Conservation (phyloP, 1,140 invertebrate genomes). For the Lysiphlebus fabarum region DNA sequence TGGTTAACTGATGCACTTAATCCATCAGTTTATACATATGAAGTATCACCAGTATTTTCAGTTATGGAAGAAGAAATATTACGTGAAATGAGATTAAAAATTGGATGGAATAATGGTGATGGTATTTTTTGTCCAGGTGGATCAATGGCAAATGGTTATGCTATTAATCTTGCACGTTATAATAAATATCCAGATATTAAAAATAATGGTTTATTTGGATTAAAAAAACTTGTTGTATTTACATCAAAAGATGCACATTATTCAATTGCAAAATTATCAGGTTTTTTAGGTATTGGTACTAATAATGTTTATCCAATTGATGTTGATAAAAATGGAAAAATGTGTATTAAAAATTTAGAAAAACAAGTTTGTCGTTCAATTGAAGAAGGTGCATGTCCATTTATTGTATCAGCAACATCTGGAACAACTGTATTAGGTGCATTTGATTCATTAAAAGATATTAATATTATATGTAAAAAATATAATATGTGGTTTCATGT, state of each 20-base stretch:
- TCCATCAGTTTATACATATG: slow-evolving; percentile 85
- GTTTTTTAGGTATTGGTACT: slow-evolving; percentile 74
- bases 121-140: slow-evolving; percentile 95
- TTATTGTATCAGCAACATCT: slow-evolving; percentile 88
- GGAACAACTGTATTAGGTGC: slow-evolving; percentile 84
- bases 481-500: slow-evolving; percentile 91
- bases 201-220: slow-evolving; percentile 66
- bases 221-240: slow-evolving; percentile 71
- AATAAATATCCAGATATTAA: slow-evolving; percentile 56
- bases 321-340: slow-evolving; percentile 73
- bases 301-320: slow-evolving; percentile 73
- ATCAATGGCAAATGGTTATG: slow-evolving; percentile 93
- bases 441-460: slow-evolving; percentile 81
- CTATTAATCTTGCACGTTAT: slow-evolving; percentile 84
- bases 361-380: slow-evolving; percentile 65
- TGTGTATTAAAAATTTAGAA: slow-evolving; percentile 72
- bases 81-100: slow-evolving; percentile 76
- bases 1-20: slow-evolving; percentile 84
- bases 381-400: slow-evolving; percentile 67
- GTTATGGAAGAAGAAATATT: slow-evolving; percentile 82
- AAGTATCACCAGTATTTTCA: slow-evolving; percentile 86
- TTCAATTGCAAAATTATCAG: slow-evolving; percentile 83
- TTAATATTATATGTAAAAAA: slow-evolving; percentile 78
- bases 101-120: slow-evolving; percentile 78
- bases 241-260: slow-evolving; percentile 93